Base-by-base conservation (phyloP, 1,140 invertebrate genomes). In the Drosophila yakuba region DNA sequence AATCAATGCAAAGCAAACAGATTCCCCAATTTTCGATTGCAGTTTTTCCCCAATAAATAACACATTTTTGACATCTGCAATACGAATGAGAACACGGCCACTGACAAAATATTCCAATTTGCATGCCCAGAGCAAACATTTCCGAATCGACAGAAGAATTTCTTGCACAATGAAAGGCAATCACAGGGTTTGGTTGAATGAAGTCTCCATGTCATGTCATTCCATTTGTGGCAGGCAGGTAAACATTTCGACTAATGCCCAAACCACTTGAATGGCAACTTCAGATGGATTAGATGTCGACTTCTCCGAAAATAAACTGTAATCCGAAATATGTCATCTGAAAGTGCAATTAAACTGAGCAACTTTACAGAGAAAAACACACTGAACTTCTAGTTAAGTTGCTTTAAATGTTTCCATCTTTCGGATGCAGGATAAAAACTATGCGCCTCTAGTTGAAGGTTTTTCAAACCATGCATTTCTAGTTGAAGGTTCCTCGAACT, bases 1-100 rank as follows among this genome's bases (percentile, higher is more conserved):
- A 66, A 68, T 66, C 64, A 66, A 23, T 64, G 36, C 58, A 7
- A 52, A 38, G 45, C 60, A 68, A 68, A 68, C 35, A 52, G 64
- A 64, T 51, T 64, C 38, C 38, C 44, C 45, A 32, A 36, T 14
- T 47, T 38, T 44, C 64, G 38, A 52, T 52, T 66, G 61, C 64
- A 66, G 60, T 32, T 66, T 66, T 54, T 38, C 28, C 45, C 32
- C 61, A 28, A 68, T 52, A 66, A 68, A 68, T 54, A 68, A 36
- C 47, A 23, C 17, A 66, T 52, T 68, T 68, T 15, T 28, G 47
- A 64, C 59, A n/a, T 63, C 20, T 38, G 58, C 55, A 28, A 12
- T 39, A 38, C 4, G 47, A 10, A 25, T 32, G 14, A 51, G 15
- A 11, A 20, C 11, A 48, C 35, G 60, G 58, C 14, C n/a, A 63